Percentiles rank a stretch among this genome's conserved stretches.
Evolutionary conservation across 2,888 invertebrate genomes (phyloP).

Genomic region (Pristionchus japonicus): DNA sequence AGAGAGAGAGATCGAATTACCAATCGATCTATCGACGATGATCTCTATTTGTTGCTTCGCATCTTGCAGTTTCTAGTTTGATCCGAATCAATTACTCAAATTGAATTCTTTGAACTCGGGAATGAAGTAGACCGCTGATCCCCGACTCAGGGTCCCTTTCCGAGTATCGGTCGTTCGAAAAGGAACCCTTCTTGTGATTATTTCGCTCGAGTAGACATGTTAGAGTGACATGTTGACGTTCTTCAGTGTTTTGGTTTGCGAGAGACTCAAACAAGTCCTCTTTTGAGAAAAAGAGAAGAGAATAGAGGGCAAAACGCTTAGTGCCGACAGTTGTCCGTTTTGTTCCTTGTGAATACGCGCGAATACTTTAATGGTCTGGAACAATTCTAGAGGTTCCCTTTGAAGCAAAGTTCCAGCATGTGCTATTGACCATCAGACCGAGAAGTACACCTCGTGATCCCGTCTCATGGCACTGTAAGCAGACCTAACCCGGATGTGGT

Average conservation of each 20-base stretch:
- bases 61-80: background rate
- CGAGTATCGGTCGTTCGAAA: no score
- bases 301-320: slow-evolving; percentile 2
- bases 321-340: background rate
- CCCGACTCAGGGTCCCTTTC: no score
- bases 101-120: no score
- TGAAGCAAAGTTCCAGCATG: background rate
- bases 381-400: background rate
- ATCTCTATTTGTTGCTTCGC: background rate
- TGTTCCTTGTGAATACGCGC: background rate
- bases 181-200: no score
- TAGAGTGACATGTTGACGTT: slow-evolving; percentile 8
- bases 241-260: background rate
- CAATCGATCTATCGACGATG: background rate
- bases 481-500: background rate
- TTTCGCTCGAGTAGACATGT: background rate
- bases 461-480: background rate
- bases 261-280: background rate
- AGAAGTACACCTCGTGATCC: background rate
- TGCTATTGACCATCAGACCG: background rate
- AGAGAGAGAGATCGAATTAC: background rate
- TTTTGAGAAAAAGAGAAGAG: background rate
- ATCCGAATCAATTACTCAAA: background rate
- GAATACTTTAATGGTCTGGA: background rate
- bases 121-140: no score